Conservation (phyloP, 2,113 vertebrate species). For the Lepidiolamprologus cunningtoni region DNA sequence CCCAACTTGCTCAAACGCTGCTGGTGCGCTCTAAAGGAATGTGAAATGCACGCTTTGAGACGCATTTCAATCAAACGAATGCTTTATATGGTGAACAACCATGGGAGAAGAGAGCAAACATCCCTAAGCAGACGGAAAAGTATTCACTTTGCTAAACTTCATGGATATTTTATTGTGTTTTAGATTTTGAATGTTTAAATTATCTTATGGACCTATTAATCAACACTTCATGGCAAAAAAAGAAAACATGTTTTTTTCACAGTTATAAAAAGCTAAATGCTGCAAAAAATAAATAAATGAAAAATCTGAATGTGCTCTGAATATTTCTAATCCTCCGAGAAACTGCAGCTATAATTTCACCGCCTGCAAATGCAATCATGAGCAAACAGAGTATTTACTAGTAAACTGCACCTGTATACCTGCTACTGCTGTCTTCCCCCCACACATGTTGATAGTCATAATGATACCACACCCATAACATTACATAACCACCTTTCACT, state of each 20-base stretch:
- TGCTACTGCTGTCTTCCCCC: neutral
- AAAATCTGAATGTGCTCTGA: neutral
- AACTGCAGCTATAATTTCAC: neutral
- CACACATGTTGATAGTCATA: neutral
- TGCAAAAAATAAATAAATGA: neutral
- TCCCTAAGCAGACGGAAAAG: neutral
- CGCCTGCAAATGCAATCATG: neutral
- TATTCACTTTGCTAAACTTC: neutral
- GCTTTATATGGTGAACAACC: neutral
- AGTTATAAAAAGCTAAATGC: neutral
- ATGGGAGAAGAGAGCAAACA: neutral
- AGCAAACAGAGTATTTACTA: neutral
- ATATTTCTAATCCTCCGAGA: neutral
- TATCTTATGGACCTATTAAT: neutral
- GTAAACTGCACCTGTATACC: neutral
- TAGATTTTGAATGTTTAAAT: neutral
- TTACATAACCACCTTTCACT: neutral
- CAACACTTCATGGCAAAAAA: neutral
- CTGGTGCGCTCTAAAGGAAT: constrained; percentile 22
- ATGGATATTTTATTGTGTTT: neutral
- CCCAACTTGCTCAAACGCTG: neutral
- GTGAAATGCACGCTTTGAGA: neutral
- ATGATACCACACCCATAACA: neutral
- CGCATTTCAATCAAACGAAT: neutral
- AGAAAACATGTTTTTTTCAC: neutral